A percentile compares a stretch with the other conserved stretches of the same genome.
phyloP scores from a whole-genome alignment of 2,888 invertebrate species.

The Salticus scenicus region DNA sequence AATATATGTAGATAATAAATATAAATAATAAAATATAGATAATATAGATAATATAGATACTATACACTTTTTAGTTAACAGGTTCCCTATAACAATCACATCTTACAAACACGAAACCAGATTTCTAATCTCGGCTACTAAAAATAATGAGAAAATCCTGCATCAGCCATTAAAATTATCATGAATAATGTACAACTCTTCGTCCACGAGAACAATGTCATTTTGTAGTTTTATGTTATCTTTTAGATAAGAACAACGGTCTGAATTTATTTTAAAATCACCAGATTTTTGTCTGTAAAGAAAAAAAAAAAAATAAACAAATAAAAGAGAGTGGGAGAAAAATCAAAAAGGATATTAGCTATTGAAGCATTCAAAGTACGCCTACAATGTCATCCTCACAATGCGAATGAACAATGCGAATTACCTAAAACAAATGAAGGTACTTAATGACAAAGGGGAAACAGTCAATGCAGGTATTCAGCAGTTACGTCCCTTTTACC shows the following conservation, averaged over 20 bases:
- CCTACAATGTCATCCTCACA: constrained; percentile 21
- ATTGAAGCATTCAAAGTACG: constrained; percentile 11
- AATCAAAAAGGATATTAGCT: constrained; percentile 9
- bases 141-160: too few species aligned
- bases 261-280: background rate
- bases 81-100: too few species aligned
- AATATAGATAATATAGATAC: too few species aligned
- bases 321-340: too few species aligned
- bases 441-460: constrained; percentile 51
- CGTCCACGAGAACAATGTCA: constrained; percentile 20
- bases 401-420: constrained; percentile 55
- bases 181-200: constrained; percentile 50
- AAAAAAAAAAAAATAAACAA: too few species aligned
- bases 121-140: too few species aligned
- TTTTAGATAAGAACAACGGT: background rate
- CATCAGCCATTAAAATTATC: constrained; percentile 1
- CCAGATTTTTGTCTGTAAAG: background rate
- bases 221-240: constrained; percentile 52
- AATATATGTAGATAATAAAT: too few species aligned
- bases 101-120: too few species aligned
- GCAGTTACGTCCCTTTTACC: constrained; percentile 34
- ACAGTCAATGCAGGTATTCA: background rate
- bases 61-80: too few species aligned
- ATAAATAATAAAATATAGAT: too few species aligned
- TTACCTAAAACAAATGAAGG: constrained; percentile 69